phyloP scores from a whole-genome alignment of 1,140 invertebrate genomes.

The Chironomus striatipennis region DNA sequence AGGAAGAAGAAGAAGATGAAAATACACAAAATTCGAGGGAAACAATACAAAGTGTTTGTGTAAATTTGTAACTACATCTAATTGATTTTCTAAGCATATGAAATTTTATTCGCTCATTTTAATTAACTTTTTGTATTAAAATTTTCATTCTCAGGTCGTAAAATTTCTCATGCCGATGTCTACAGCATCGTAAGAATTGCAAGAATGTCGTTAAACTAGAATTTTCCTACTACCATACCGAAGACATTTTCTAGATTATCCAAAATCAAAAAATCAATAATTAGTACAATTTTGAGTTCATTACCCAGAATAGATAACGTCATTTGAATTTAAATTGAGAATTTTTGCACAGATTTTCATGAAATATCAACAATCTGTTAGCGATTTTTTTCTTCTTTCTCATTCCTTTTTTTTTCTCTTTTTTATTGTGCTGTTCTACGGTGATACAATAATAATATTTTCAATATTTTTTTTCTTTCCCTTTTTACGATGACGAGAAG shows the following conservation, averaged over 20 bases:
- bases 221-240: neutral
- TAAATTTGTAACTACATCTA: slow-evolving; percentile 1
- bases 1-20: too few species aligned
- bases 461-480: slow-evolving; percentile 10
- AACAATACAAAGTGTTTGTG: too few species aligned
- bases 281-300: slow-evolving; percentile 19
- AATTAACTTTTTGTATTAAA: neutral
- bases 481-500: neutral
- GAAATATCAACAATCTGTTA: slow-evolving; percentile 20
- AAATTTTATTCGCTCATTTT: neutral
- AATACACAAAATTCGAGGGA: too few species aligned
- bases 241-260: slow-evolving; percentile 1
- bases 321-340: neutral
- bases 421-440: slow-evolving; percentile 9
- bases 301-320: neutral
- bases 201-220: too few species aligned
- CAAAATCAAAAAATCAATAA: slow-evolving; percentile 10
- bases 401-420: neutral
- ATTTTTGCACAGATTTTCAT: neutral
- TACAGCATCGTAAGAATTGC: too few species aligned
- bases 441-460: neutral
- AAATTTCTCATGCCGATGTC: too few species aligned
- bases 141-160: neutral
- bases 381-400: slow-evolving; percentile 3
- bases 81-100: neutral